Percentiles rank a stretch among this genome's conserved stretches.
Conservation (phyloP, 2,113 vertebrate species). For the Sterrhoptilus dennistouni region DNA sequence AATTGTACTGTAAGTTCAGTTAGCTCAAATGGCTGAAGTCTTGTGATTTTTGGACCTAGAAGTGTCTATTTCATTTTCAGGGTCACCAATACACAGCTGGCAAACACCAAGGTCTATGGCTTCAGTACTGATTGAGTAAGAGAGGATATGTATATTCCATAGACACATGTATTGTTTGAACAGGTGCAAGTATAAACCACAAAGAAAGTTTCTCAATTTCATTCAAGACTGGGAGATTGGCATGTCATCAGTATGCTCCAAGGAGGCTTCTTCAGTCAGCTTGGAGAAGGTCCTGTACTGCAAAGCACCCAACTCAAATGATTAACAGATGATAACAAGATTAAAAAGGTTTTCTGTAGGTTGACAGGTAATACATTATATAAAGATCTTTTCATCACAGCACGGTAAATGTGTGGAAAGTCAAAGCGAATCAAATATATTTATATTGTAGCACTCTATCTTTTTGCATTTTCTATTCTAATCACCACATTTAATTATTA, state of each 20-base stretch:
- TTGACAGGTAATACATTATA: neutral
- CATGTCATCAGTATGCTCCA: neutral
- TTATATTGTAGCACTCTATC: neutral
- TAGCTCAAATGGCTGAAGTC: neutral
- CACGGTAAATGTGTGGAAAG: neutral
- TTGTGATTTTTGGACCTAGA: constrained; percentile 26
- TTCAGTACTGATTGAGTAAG: neutral
- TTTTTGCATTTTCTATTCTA: neutral
- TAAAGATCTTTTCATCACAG: neutral
- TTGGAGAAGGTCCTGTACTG: neutral
- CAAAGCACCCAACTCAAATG: neutral
- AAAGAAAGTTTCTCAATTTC: constrained; percentile 46
- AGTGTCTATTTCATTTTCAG: neutral
- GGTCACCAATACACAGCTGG: constrained; percentile 24
- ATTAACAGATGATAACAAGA: constrained; percentile 16
- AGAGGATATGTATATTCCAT: neutral
- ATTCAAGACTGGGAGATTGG: neutral
- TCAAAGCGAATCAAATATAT: neutral
- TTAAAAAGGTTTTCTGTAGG: neutral
- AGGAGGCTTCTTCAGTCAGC: constrained; percentile 17
- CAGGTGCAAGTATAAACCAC: constrained; percentile 59
- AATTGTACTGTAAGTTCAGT: neutral
- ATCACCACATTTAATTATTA: neutral
- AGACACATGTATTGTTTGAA: constrained; percentile 43
- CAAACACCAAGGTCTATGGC: neutral